Percentiles rank a stretch among this genome's conserved stretches.
Evolutionary conservation across 2,888 invertebrate species (phyloP).

Genomic region (Chorisops tibialis): DNA sequence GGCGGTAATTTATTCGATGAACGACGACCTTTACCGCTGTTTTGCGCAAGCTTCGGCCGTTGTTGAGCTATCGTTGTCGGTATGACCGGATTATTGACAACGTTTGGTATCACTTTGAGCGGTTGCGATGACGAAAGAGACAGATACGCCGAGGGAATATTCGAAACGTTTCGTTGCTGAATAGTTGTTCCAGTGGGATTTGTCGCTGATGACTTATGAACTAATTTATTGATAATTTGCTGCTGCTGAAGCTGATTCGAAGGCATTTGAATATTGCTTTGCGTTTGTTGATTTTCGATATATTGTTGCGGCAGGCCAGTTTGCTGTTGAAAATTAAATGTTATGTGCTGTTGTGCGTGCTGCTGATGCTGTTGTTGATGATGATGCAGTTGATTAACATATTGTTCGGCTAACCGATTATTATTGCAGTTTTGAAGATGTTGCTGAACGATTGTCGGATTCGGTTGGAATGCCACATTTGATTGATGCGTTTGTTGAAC

Average conservation of each 20-base stretch:
- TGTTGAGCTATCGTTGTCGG: conserved; percentile 51
- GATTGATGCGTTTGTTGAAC: not conserved
- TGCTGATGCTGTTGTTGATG: not conserved
- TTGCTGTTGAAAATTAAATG: conserved; percentile 1
- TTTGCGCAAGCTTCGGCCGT: conserved; percentile 46
- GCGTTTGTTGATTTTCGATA: conserved; percentile 1
- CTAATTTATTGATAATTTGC: not conserved
- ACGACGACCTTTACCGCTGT: conserved; percentile 49
- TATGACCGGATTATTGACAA: conserved; percentile 47
- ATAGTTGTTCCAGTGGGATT: not conserved
- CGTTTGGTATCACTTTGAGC: conserved; percentile 48
- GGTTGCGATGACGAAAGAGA: conserved; percentile 55
- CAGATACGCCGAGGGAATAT: conserved; percentile 51
- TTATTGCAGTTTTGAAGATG: not conserved
- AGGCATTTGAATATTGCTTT: conserved; percentile 28
- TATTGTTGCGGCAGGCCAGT: not conserved
- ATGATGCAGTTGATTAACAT: not conserved
- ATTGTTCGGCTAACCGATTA: not conserved
- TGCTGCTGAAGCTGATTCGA: not conserved
- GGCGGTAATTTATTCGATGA: conserved; percentile 75
- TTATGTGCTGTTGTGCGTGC: not conserved
- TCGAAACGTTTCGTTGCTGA: not conserved
- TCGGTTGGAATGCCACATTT: too few species aligned
- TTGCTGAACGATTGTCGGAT: not conserved
- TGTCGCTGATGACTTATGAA: not conserved